Evolutionary conservation across 2,113 vertebrate genomes (phyloP).

Genomic region (Triplophysa tibetana): DNA sequence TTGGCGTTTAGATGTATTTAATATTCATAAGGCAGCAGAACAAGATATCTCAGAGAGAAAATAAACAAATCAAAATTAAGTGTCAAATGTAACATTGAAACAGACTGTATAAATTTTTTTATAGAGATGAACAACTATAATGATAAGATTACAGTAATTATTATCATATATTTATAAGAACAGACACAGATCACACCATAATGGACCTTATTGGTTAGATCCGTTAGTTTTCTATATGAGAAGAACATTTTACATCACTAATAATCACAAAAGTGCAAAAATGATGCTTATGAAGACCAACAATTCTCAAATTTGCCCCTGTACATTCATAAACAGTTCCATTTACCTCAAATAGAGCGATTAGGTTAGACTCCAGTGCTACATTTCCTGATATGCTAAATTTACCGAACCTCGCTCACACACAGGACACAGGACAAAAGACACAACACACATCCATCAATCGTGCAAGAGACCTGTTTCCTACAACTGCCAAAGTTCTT

Average conservation of each 20-base stretch:
- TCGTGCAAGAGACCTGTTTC: slow-evolving; percentile 34
- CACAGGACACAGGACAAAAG: slow-evolving; percentile 32
- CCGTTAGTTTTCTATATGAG: slow-evolving; percentile 35
- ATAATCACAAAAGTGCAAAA: slow-evolving; percentile 43
- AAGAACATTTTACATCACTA: not conserved
- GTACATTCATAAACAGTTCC: slow-evolving; percentile 68
- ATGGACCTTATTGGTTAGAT: slow-evolving; percentile 38
- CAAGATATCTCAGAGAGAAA: not conserved
- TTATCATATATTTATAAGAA: slow-evolving; percentile 35
- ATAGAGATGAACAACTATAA: slow-evolving; percentile 5
- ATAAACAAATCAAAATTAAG: slow-evolving; percentile 8
- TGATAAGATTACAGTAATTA: slow-evolving; percentile 12
- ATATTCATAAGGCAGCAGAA: slow-evolving; percentile 29
- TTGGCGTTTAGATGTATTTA: slow-evolving; percentile 11
- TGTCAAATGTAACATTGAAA: slow-evolving; percentile 20
- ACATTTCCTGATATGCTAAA: slow-evolving; percentile 46
- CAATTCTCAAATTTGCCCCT: slow-evolving; percentile 38
- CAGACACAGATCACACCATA: slow-evolving; percentile 39
- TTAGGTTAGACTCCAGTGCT: slow-evolving; percentile 48
- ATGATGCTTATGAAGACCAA: slow-evolving; percentile 18
- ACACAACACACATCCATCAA: slow-evolving; percentile 27
- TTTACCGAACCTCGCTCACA: not conserved
- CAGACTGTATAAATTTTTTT: not conserved
- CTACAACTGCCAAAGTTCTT: slow-evolving; percentile 42
- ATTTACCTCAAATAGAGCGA: slow-evolving; percentile 55